phyloP scores from a whole-genome alignment of 2,797 vertebrate species.

The Sebastes matsubarae region DNA sequence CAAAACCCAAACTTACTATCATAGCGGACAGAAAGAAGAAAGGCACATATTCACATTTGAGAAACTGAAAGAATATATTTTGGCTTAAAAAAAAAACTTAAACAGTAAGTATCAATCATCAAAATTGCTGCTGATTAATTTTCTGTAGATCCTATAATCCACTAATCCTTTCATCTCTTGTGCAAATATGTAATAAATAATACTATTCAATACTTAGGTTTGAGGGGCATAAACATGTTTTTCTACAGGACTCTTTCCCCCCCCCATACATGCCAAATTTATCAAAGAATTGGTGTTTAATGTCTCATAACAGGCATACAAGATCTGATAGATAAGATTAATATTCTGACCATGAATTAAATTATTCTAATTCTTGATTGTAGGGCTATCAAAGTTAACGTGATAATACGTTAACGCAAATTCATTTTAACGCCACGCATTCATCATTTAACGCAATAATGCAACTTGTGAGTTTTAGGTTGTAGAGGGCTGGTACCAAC shows the following conservation, averaged over 20 bases:
- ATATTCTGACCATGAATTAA: background rate
- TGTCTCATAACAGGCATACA: background rate
- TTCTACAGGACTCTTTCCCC: background rate
- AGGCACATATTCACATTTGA: too few species aligned
- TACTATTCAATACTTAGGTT: background rate
- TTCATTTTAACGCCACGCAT: too few species aligned
- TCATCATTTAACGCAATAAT: too few species aligned
- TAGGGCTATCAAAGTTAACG: too few species aligned
- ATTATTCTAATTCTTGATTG: background rate
- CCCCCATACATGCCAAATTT: background rate
- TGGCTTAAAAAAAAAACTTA: too few species aligned
- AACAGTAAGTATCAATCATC: too few species aligned
- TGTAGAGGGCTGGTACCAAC: too few species aligned
- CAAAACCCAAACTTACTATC: background rate
- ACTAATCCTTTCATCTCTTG: background rate
- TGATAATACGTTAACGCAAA: too few species aligned
- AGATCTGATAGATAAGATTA: background rate
- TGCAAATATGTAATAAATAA: background rate
- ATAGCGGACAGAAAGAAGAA: background rate
- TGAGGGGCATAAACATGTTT: background rate
- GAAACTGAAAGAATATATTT: too few species aligned
- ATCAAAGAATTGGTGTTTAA: background rate
- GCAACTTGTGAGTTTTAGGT: too few species aligned
- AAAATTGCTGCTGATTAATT: accelerated
- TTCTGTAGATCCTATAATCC: background rate